Base-by-base conservation (phyloP, 2,113 vertebrate genomes). In the Paratilapia polleni region DNA sequence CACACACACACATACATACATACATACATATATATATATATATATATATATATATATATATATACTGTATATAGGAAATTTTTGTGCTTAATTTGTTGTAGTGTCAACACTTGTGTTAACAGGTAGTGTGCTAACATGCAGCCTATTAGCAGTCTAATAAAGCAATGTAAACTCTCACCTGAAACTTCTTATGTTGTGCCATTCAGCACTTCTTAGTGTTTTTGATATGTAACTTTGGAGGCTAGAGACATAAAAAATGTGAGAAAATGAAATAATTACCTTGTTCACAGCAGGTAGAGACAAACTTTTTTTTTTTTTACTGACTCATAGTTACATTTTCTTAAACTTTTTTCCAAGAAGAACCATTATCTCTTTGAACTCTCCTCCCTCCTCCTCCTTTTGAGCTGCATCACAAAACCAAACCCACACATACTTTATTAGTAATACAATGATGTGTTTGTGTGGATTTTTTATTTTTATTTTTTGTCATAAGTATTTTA, bases 311-410 rank as follows among this genome's bases (percentile, higher is more conserved):
- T 22, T 28, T 68, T 77, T 26, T 22, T 31, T 43, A 58, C 56
- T 78, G 28, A 79, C 12, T 14, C 5, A 3, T 34, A 3, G 11
- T 36, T n/a, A 2, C 76, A 6, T 28, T 10, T 5, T 56, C 34
- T 84, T 14, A 36, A 14, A 59, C 43, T 75, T 80, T 80, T 64
- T 8, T 87, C 11, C 82, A 93, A 89, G 66, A 88, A 94, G 89
- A 99, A 98, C 92, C 97, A 95, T 91, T 96, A 96, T 90, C 95
- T 97, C 87, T 98, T 99, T 95, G 97, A 98, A 89, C 84, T 95
- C 6, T 97, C 96, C 81, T 94, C 94, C 19, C 92, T 99, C 87
- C 97, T 96, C 54, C 93, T 96, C 28, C 89, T 95, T 82, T 95
- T 98, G 97, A 97, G 75, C 94, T 97, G 43, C 94, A 95, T 66